Evolutionary conservation across 2,888 invertebrate species (phyloP).

Genomic region (Scaptomyza reducta): DNA sequence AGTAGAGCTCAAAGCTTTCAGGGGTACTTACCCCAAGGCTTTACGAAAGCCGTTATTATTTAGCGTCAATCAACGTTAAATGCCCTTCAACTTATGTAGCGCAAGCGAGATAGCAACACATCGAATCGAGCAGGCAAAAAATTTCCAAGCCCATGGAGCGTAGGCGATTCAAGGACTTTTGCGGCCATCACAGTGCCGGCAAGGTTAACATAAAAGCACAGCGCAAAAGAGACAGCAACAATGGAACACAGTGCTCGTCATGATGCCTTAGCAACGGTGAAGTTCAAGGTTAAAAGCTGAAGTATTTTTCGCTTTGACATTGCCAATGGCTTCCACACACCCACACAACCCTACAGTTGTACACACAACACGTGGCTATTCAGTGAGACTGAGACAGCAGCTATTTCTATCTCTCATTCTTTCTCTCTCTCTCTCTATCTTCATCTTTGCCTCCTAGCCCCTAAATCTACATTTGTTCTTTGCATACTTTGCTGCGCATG

Average conservation of each 20-base stretch:
- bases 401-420: background rate
- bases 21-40: slow-evolving; percentile 30
- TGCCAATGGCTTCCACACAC: slow-evolving; percentile 47
- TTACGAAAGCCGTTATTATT: slow-evolving; percentile 53
- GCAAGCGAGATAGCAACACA: slow-evolving; percentile 27
- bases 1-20: slow-evolving; percentile 30
- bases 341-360: slow-evolving; percentile 9
- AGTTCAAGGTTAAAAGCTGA: slow-evolving; percentile 81
- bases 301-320: slow-evolving; percentile 62
- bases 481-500: slow-evolving; percentile 70
- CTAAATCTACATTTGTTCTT: slow-evolving; percentile 19
- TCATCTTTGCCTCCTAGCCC: background rate
- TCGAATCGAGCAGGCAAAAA: slow-evolving; percentile 33
- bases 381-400: slow-evolving; percentile 32
- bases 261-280: slow-evolving; percentile 74
- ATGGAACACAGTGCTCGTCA: slow-evolving; percentile 2
- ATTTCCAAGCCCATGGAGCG: slow-evolving; percentile 48
- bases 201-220: slow-evolving; percentile 70
- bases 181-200: slow-evolving; percentile 33
- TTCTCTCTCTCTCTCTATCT: background rate
- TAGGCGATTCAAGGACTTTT: slow-evolving; percentile 70
- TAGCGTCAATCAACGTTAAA: slow-evolving; percentile 60
- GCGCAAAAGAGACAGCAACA: slow-evolving; percentile 32
- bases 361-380: slow-evolving; percentile 46
- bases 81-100: slow-evolving; percentile 33